Percentiles rank a stretch among this genome's conserved stretches.
Conservation (phyloP, 2,113 vertebrate genomes). For the Thunnus thynnus region DNA sequence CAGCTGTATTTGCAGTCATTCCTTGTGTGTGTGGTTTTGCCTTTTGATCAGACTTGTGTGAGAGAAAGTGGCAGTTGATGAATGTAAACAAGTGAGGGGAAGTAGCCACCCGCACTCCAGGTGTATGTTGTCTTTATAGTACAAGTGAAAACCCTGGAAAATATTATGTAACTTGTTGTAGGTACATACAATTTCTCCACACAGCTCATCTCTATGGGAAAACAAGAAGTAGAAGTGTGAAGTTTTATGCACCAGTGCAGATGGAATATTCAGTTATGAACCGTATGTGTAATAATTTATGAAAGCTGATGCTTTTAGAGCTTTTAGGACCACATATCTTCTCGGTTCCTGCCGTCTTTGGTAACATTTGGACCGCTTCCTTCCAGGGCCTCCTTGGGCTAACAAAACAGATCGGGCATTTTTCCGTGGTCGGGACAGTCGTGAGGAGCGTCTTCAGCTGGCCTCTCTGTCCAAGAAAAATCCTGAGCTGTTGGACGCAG, state of each 20-base stretch:
- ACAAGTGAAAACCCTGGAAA: no score
- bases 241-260: no score
- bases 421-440: conserved; percentile 94
- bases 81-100: background rate
- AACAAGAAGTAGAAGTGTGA: no score
- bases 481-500: conserved; percentile 92
- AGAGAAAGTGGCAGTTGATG: background rate
- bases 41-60: background rate
- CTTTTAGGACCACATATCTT: background rate
- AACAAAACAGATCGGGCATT: conserved; percentile 92
- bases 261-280: background rate
- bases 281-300: background rate
- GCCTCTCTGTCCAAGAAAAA: conserved; percentile 88
- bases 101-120: background rate
- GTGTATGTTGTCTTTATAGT: background rate
- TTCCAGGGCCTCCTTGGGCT: conserved; percentile 88
- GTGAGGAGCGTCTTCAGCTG: conserved; percentile 91
- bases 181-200: no score
- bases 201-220: no score
- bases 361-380: background rate
- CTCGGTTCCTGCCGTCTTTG: background rate
- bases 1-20: background rate
- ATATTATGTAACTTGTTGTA: no score
- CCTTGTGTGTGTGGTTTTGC: background rate
- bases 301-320: background rate